These are phyloP conservation scores for Lophochroa leadbeateri DNA, from an alignment of 2,113 vertebrate species.

Conservation along the genomic window DNA sequence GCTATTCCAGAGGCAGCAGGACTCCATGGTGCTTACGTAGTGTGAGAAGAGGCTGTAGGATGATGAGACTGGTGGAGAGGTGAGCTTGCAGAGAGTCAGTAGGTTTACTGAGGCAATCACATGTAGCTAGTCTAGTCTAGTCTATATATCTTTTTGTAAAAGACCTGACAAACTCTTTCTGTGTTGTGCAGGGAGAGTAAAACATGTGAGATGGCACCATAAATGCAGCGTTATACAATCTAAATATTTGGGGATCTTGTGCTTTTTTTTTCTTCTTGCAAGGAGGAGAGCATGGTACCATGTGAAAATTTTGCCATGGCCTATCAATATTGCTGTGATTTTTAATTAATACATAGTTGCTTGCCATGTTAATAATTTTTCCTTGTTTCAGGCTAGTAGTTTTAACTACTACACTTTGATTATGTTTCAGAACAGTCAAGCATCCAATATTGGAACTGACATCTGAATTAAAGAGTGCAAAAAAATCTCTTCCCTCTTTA, in stretches of 20 bases:
- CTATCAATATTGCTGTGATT: not conserved
- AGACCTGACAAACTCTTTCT: not conserved
- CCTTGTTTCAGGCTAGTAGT: conserved; percentile 2
- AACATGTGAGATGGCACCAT: not conserved
- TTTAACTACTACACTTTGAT: conserved; percentile 58
- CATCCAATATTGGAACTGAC: conserved; percentile 52
- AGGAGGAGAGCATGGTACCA: not conserved
- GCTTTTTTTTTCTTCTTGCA: not conserved
- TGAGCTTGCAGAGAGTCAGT: not conserved
- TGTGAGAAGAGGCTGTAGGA: not conserved
- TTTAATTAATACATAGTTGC: not conserved
- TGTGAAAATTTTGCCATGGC: not conserved
- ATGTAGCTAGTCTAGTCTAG: not conserved
- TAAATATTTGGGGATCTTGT: not conserved
- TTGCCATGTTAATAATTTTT: not conserved
- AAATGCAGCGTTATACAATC: not conserved
- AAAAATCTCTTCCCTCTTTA: conserved; percentile 12
- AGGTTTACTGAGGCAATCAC: not conserved
- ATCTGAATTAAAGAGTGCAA: not conserved
- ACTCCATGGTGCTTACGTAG: not conserved
- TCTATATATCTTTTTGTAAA: not conserved
- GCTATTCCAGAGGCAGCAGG: not conserved
- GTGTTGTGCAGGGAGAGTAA: not conserved
- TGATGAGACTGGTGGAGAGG: not conserved
- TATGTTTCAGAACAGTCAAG: conserved; percentile 70